Base-by-base conservation (phyloP, 2,888 invertebrate species). In the Erannis defoliaria region DNA sequence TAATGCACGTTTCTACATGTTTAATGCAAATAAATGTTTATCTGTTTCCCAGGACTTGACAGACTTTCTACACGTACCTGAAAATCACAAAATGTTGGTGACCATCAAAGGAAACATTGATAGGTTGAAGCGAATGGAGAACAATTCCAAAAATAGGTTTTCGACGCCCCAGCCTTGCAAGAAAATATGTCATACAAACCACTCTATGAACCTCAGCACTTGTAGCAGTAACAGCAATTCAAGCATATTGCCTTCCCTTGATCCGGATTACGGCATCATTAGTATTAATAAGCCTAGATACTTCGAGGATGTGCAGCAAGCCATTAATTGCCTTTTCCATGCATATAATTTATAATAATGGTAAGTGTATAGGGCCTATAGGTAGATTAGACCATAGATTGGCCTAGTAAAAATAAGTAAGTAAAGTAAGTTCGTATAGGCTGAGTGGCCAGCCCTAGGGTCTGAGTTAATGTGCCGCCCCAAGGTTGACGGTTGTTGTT, bases 251-350 rank as follows among this genome's bases (percentile, higher is more conserved):
- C 93, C 93, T 0, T 78, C 88, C 0, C 57, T 90, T 2, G 90
- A 93, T 59, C 91, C 90, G 0, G 89, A 92, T 67, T 93, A 90
- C 55, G 93, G 93, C 2, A 89, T 93, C 16, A 68, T 71, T 0
- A 80, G 86, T 57, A 76, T 78, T 0, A 83, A 89, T 59, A 88
- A 84, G 48, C 91, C 89, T 0, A 80, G 85, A 21, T 92, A 92
- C 62, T 93, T 93, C 50, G 84, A 86, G 66, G 88, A 93, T 38
- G 81, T 91, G 0, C 80, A 88, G 51, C 86, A 90, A 74, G 93
- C 93, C 5, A 90, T 93, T 1, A 77, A 77, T 68, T 86, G 87
- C 67, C 76, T 93, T 3, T 92, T 90, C 74, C 69, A 73, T 56
- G 85, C 86, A 23, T 93, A 84, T 76, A 80, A 84, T 35, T 80